These are phyloP conservation scores for Glaucomys volans DNA, from an alignment of 2,113 vertebrate genomes.

Conservation along the genomic window DNA sequence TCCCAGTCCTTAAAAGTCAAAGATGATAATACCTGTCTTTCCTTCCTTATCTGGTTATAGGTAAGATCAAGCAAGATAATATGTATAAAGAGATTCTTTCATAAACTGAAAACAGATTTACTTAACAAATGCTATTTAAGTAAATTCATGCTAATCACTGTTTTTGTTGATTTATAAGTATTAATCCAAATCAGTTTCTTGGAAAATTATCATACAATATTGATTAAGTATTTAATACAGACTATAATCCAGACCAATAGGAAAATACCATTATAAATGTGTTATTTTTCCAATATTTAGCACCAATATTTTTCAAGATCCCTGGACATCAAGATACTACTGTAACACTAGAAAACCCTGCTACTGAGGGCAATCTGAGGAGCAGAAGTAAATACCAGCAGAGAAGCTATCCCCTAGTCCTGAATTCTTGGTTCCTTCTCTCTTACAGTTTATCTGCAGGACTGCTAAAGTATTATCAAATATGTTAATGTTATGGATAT, in stretches of 20 bases:
- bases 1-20: not conserved
- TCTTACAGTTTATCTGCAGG: not conserved
- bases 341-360: not conserved
- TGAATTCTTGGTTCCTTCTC: not conserved
- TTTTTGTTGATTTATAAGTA: constrained; percentile 48
- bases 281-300: not conserved
- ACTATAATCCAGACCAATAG: not conserved
- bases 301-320: constrained; percentile 38
- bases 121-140: constrained; percentile 16
- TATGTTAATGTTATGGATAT: not conserved
- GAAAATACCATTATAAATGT: constrained; percentile 28
- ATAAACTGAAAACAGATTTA: constrained; percentile 19
- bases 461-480: not conserved
- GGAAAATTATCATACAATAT: not conserved
- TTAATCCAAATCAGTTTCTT: constrained; percentile 54
- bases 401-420: not conserved
- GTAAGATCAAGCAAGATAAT: constrained; percentile 13
- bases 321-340: not conserved
- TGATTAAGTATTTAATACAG: constrained; percentile 37
- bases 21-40: not conserved
- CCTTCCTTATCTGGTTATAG: not conserved
- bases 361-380: not conserved
- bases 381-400: not conserved
- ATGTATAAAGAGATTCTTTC: not conserved
- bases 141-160: constrained; percentile 2